These are phyloP conservation scores for Neomicropteryx cornuta DNA, from an alignment of 1,140 invertebrate species.

Conservation along the genomic window DNA sequence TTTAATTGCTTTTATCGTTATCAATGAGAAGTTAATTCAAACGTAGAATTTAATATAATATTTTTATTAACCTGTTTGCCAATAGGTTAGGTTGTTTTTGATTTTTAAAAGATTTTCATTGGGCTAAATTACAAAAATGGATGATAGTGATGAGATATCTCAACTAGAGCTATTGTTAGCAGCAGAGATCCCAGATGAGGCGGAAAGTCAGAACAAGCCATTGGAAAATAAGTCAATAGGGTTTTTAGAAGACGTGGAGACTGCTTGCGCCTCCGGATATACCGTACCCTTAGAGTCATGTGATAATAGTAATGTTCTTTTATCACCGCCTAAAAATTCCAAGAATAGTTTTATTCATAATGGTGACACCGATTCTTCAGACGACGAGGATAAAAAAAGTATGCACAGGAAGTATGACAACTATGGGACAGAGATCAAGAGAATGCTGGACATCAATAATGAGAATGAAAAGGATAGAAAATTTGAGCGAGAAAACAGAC, in stretches of 20 bases:
- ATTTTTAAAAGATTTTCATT: too few relatives aligned
- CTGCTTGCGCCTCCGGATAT: conserved; percentile 19
- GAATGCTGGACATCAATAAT: conserved; percentile 42
- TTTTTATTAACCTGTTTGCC: too few relatives aligned
- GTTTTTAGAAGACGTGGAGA: conserved; percentile 23
- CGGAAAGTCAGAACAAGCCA: conserved; percentile 8
- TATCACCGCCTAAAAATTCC: conserved; percentile 6
- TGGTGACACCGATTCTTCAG: conserved; percentile 61
- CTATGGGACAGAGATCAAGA: conserved; percentile 55
- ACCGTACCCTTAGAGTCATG: too few relatives aligned
- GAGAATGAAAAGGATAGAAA: conserved; percentile 28
- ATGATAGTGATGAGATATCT: conserved; percentile 25
- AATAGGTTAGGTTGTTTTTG: too few relatives aligned
- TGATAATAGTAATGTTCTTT: conserved; percentile 8
- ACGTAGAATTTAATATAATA: too few relatives aligned
- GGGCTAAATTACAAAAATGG: conserved; percentile 6
- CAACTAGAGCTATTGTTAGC: conserved; percentile 33
- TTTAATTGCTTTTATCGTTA: too few relatives aligned
- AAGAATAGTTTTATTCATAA: conserved; percentile 39
- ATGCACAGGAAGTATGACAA: conserved; percentile 57
- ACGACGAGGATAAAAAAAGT: conserved; percentile 66
- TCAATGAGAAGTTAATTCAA: too few relatives aligned
- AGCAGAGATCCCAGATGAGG: conserved; percentile 24
- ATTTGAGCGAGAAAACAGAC: conserved; percentile 31
- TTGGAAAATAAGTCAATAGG: conserved; percentile 5